These are phyloP conservation scores for Semnornis frantzii DNA, from an alignment of 2,113 vertebrate genomes.

Conservation along the genomic window DNA sequence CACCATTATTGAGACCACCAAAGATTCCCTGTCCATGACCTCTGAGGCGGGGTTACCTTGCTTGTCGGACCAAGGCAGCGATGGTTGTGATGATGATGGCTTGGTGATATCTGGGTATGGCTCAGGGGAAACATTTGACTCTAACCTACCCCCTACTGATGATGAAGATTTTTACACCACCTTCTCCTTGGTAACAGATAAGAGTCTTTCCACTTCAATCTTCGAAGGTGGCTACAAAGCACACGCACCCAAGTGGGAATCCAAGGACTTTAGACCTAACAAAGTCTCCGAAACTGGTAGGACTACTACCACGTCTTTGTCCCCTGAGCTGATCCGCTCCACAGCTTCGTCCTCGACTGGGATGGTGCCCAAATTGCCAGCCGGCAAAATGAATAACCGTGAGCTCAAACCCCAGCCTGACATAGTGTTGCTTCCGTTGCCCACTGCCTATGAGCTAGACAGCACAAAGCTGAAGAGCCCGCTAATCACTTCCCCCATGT, in stretches of 20 bases:
- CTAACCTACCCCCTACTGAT: slow-evolving; percentile 99
- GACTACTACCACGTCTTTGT: slow-evolving; percentile 92
- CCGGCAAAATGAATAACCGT: slow-evolving; percentile 97
- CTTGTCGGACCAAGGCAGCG: slow-evolving; percentile 99
- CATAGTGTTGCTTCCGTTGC: slow-evolving; percentile 97
- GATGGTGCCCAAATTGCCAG: slow-evolving; percentile 93
- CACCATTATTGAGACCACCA: slow-evolving; percentile 99
- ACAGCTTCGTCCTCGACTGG: slow-evolving; percentile 93
- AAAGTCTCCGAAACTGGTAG: slow-evolving; percentile 96
- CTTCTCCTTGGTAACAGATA: slow-evolving; percentile 99
- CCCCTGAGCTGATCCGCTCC: slow-evolving; percentile 98
- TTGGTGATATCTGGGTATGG: slow-evolving; percentile 99
- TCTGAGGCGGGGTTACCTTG: slow-evolving; percentile 99
- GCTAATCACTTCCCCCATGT: slow-evolving; percentile 99
- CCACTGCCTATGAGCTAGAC: slow-evolving; percentile 99
- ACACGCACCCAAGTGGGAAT: slow-evolving; percentile 97
- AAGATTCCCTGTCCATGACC: slow-evolving; percentile 99
- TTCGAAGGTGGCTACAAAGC: slow-evolving; percentile 99
- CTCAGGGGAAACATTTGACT: slow-evolving; percentile 99
- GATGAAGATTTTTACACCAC: slow-evolving; percentile 99
- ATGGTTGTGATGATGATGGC: slow-evolving; percentile 99
- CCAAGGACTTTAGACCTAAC: slow-evolving; percentile 99
- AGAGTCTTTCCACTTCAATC: slow-evolving; percentile 98
- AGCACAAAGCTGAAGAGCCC: slow-evolving; percentile 97
- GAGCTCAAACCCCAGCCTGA: slow-evolving; percentile 97